Percentiles rank a stretch among this genome's conserved stretches.
phyloP scores from a whole-genome alignment of 1,140 invertebrate genomes.

The Atta colombica region DNA sequence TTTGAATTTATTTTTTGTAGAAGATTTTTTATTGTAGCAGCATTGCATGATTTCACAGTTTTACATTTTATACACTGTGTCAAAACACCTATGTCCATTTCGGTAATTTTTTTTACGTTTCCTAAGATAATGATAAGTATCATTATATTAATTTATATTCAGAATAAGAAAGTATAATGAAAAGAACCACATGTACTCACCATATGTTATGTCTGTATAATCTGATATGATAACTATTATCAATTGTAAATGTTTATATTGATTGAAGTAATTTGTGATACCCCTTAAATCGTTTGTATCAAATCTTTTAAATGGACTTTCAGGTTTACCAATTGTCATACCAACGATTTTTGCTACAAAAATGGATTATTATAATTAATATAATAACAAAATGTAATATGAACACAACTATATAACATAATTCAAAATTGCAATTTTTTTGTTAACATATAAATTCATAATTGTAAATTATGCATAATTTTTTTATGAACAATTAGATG shows the following conservation, averaged over 20 bases:
- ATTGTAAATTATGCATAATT: not conserved
- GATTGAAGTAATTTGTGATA: constrained; percentile 66
- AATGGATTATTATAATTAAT: not conserved
- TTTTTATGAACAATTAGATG: not conserved
- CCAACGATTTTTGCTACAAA: constrained; percentile 49
- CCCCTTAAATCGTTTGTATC: constrained; percentile 20
- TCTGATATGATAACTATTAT: constrained; percentile 88
- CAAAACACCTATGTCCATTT: constrained; percentile 91
- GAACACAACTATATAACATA: not conserved
- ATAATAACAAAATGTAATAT: not conserved
- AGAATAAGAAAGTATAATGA: not conserved
- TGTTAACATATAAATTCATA: not conserved
- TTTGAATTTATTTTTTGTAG: constrained; percentile 95
- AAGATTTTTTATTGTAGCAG: constrained; percentile 90
- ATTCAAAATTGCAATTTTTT: constrained; percentile 55
- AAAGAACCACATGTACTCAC: constrained; percentile 74
- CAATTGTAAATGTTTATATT: constrained; percentile 79
- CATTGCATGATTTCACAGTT: constrained; percentile 85
- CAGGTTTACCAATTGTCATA: constrained; percentile 71
- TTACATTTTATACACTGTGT: constrained; percentile 93
- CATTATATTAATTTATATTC: not conserved
- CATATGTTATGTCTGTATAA: constrained; percentile 81
- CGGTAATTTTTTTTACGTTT: constrained; percentile 91
- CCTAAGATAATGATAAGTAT: constrained; percentile 68
- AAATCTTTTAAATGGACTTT: constrained; percentile 66